These are phyloP conservation scores for Dicyrtomina minuta DNA, from an alignment of 2,888 invertebrate species.

Conservation along the genomic window DNA sequence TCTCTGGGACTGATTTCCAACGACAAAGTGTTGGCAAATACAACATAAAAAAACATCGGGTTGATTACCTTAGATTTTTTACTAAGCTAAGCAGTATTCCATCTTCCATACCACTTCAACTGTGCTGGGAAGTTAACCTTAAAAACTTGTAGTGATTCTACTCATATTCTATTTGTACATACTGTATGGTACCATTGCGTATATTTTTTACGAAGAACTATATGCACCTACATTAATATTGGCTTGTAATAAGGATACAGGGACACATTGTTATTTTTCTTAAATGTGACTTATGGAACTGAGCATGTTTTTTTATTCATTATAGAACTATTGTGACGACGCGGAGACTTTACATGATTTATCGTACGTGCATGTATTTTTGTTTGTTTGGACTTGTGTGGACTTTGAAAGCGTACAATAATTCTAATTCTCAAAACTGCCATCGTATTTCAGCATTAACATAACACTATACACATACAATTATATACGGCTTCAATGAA, in stretches of 20 bases:
- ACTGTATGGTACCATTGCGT: no score
- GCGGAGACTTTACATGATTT: slow-evolving; percentile 33
- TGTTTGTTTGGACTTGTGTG: slow-evolving; percentile 14
- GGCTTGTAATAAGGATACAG: background rate
- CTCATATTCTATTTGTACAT: no score
- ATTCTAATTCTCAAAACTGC: background rate
- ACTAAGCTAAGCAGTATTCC: no score
- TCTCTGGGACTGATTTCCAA: background rate
- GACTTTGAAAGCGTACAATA: no score
- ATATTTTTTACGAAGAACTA: no score
- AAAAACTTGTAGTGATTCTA: no score
- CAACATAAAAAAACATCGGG: slow-evolving; percentile 2
- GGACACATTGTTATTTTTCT: slow-evolving; percentile 27
- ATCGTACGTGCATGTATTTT: slow-evolving; percentile 23
- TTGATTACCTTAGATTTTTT: slow-evolving; percentile 11
- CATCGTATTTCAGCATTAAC: no score
- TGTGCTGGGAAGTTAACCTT: no score
- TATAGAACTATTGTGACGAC: slow-evolving; percentile 37
- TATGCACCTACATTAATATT: background rate
- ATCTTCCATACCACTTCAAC: no score
- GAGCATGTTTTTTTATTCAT: slow-evolving; percentile 35
- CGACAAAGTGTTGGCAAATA: slow-evolving; percentile 27
- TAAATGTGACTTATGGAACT: slow-evolving; percentile 22
- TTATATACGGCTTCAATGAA: background rate
- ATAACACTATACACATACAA: background rate